Evolutionary conservation across 2,113 vertebrate genomes (phyloP).

Genomic region (Orcinus orca): DNA sequence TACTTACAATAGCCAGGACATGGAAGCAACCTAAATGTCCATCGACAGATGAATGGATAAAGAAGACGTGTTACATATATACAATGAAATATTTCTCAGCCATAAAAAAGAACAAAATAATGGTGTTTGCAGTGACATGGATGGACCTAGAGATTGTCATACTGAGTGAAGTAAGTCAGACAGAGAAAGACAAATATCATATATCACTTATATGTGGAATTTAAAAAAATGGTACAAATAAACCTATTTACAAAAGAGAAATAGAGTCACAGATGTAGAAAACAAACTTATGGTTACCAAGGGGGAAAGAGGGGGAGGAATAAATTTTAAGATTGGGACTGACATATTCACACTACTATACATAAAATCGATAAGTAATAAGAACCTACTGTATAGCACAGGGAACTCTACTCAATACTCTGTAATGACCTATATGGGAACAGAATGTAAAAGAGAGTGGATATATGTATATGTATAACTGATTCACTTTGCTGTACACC

Average conservation of each 20-base stretch:
- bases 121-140: background rate
- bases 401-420: background rate
- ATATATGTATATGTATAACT: background rate
- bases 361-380: background rate
- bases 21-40: too few relatives aligned
- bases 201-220: background rate
- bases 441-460: background rate
- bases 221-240: background rate
- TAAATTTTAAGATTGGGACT: background rate
- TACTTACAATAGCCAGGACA: too few relatives aligned
- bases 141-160: background rate
- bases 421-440: background rate
- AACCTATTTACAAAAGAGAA: background rate
- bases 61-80: too few relatives aligned
- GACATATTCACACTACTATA: background rate
- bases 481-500: background rate
- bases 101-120: background rate
- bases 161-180: background rate
- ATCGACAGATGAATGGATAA: too few relatives aligned
- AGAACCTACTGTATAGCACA: background rate
- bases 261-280: background rate
- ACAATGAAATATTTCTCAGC: background rate
- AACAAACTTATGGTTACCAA: background rate
- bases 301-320: background rate
- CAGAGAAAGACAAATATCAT: background rate